These are phyloP conservation scores for Nymphicus hollandicus DNA, from an alignment of 2,113 vertebrate species.

Conservation along the genomic window DNA sequence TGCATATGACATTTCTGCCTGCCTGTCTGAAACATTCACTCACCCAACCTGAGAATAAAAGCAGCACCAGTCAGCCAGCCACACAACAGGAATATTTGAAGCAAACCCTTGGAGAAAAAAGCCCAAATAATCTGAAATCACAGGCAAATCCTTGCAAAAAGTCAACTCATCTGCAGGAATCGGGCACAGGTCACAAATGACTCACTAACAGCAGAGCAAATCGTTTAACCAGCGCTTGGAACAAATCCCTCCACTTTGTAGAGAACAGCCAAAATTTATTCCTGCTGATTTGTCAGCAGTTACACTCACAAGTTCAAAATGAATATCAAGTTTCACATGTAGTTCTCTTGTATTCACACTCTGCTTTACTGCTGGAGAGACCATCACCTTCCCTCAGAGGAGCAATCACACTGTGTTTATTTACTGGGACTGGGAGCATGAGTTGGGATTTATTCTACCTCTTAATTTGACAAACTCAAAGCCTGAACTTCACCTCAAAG, in stretches of 20 bases:
- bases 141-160: constrained; percentile 16
- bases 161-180: constrained; percentile 7
- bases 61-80: neutral
- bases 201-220: constrained; percentile 26
- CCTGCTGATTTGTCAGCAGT: constrained; percentile 49
- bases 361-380: neutral
- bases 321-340: constrained; percentile 31
- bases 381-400: neutral
- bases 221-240: constrained; percentile 12
- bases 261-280: constrained; percentile 18
- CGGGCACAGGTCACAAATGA: constrained; percentile 27
- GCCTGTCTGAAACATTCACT: neutral
- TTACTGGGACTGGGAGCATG: neutral
- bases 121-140: neutral
- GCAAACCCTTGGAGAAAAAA: neutral
- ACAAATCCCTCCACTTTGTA: neutral
- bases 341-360: neutral
- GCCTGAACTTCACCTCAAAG: neutral
- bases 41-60: neutral
- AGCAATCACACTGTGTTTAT: neutral
- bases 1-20: neutral
- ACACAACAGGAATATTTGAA: neutral
- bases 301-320: constrained; percentile 18
- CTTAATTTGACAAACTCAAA: neutral
- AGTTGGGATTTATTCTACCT: neutral